Evolutionary conservation across 92 coral and sea anemone genomes (phyloP).

Genomic region (Bergia puertoricense): DNA sequence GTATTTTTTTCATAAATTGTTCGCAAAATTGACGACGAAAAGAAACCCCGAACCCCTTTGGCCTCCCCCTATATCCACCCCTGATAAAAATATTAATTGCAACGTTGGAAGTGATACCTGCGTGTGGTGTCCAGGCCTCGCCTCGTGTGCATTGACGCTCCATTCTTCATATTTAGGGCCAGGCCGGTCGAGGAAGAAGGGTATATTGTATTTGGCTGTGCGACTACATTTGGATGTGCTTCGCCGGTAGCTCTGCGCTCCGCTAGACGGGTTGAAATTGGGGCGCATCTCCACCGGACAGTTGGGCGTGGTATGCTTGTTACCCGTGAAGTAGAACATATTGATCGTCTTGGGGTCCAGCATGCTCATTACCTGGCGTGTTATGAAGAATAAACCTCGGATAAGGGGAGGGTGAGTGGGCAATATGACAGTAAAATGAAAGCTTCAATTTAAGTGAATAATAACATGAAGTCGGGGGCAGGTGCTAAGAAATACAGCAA

Average conservation of each 20-base stretch:
- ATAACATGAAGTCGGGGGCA: too few species aligned
- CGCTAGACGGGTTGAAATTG: conserved; percentile 70
- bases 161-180: conserved; percentile 72
- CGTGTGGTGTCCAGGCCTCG: conserved; percentile 90
- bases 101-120: conserved; percentile 51
- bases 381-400: neutral
- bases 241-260: conserved; percentile 65
- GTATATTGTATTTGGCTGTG: conserved; percentile 65
- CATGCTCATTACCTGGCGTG: conserved; percentile 71
- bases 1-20: too few species aligned
- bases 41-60: too few species aligned
- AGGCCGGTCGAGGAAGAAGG: conserved; percentile 78
- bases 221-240: conserved; percentile 53
- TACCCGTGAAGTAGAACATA: conserved; percentile 77
- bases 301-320: conserved; percentile 81
- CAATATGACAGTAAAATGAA: too few species aligned
- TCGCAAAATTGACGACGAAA: too few species aligned
- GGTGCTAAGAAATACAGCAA: too few species aligned
- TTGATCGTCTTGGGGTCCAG: conserved; percentile 68
- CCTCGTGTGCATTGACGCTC: conserved; percentile 83
- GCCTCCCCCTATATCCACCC: too few species aligned
- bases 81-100: too few species aligned
- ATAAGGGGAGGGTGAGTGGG: neutral
- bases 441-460: too few species aligned
- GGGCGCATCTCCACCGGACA: conserved; percentile 81